Evolutionary conservation across 2,888 invertebrate species (phyloP).

Genomic region (Cephus pygmeus): DNA sequence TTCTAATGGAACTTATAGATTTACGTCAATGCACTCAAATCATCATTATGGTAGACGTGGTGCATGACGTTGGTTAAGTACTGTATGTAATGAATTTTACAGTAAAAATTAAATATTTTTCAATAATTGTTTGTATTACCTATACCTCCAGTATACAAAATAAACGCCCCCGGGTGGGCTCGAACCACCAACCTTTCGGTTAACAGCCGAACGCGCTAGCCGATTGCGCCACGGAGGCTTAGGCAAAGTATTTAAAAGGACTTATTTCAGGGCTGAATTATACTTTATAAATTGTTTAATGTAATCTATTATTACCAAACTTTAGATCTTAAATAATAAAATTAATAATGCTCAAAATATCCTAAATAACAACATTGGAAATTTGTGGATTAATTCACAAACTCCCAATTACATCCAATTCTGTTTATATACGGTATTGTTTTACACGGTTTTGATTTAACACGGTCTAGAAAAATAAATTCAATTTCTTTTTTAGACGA

Average conservation of each 20-base stretch:
- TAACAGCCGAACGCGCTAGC: conserved; percentile 88
- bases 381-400: background rate
- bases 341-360: background rate
- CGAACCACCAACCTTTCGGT: conserved; percentile 96
- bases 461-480: no score
- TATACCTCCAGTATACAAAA: background rate
- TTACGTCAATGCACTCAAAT: background rate
- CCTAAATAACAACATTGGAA: background rate
- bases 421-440: no score
- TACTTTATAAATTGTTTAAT: background rate
- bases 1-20: background rate
- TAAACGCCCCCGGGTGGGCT: conserved; percentile 82
- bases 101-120: no score
- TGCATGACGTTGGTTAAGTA: no score
- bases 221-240: conserved; percentile 40
- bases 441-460: no score
- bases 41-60: background rate
- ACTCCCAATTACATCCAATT: background rate
- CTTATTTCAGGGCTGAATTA: background rate
- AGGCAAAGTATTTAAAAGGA: background rate
- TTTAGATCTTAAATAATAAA: background rate
- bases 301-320: background rate
- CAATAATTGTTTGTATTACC: background rate
- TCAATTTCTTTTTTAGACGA: no score
- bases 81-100: no score